Evolutionary conservation across 2,797 vertebrate genomes (phyloP).

Genomic region (Arctocebus calabarensis): DNA sequence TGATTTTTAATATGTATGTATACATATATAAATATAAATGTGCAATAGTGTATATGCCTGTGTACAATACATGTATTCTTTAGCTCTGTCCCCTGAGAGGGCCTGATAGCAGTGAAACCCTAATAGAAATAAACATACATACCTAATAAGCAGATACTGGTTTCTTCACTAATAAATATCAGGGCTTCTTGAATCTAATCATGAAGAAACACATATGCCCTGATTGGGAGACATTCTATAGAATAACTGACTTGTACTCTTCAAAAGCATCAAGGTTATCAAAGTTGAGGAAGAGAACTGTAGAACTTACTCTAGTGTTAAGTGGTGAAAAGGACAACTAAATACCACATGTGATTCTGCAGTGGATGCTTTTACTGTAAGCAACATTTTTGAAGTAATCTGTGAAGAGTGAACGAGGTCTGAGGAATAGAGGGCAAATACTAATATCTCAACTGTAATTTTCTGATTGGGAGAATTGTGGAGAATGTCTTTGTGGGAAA

Average conservation of each 20-base stretch:
- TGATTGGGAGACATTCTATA: neutral
- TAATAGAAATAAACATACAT: neutral
- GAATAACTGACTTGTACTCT: neutral
- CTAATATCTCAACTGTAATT: neutral
- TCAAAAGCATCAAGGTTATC: neutral
- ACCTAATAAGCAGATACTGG: neutral
- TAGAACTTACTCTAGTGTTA: neutral
- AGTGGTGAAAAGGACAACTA: neutral
- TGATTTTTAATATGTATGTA: neutral
- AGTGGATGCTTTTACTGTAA: neutral
- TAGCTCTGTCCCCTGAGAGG: neutral
- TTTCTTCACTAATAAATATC: neutral
- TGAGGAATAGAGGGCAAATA: neutral
- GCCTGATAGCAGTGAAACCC: neutral
- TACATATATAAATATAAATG: neutral
- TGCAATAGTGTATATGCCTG: neutral
- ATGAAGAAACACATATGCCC: neutral
- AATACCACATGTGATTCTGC: neutral
- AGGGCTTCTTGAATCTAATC: neutral
- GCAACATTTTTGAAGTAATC: neutral
- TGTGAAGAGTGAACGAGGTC: neutral
- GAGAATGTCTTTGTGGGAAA: neutral
- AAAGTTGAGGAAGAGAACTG: neutral
- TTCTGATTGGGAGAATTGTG: neutral
- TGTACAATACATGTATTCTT: neutral